Percentiles rank a stretch among this genome's conserved stretches.
phyloP scores from a whole-genome alignment of 2,797 vertebrate species.

The Ctenopoma multispine region DNA sequence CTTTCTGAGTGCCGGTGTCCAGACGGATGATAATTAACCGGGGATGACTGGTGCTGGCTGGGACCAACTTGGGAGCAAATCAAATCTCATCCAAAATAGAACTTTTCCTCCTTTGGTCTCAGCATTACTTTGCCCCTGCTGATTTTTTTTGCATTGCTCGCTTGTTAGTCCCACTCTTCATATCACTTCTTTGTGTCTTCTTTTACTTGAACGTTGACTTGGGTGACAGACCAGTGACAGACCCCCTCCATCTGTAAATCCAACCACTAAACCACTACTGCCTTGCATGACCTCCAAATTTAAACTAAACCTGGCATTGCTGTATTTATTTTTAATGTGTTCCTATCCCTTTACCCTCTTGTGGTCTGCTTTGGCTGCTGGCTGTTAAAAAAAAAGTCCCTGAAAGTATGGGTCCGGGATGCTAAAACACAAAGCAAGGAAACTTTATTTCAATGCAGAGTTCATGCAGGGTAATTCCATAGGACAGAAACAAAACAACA shows the following conservation, averaged over 20 bases:
- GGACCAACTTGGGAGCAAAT: slow-evolving; percentile 43
- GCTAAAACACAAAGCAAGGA: background rate
- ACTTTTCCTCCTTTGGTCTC: background rate
- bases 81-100: slow-evolving; percentile 43
- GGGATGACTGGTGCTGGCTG: slow-evolving; percentile 54
- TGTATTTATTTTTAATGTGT: slow-evolving; percentile 14
- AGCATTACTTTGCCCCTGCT: background rate
- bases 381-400: slow-evolving; percentile 7
- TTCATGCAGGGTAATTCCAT: background rate
- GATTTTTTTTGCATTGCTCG: background rate
- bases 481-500: background rate
- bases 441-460: background rate
- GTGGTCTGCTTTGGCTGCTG: slow-evolving; percentile 10
- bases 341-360: slow-evolving; percentile 4
- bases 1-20: slow-evolving; percentile 35
- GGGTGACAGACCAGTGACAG: too few species aligned
- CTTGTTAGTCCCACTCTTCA: background rate
- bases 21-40: slow-evolving; percentile 56
- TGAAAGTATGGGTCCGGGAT: slow-evolving; percentile 11
- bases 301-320: slow-evolving; percentile 24
- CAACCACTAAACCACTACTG: slow-evolving; percentile 1
- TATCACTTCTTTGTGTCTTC: background rate
- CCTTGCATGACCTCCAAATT: slow-evolving; percentile 11
- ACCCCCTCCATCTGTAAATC: slow-evolving; percentile 13
- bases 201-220: background rate